Evolutionary conservation across 2,113 vertebrate genomes (phyloP).

Genomic region (Lepus americanus): DNA sequence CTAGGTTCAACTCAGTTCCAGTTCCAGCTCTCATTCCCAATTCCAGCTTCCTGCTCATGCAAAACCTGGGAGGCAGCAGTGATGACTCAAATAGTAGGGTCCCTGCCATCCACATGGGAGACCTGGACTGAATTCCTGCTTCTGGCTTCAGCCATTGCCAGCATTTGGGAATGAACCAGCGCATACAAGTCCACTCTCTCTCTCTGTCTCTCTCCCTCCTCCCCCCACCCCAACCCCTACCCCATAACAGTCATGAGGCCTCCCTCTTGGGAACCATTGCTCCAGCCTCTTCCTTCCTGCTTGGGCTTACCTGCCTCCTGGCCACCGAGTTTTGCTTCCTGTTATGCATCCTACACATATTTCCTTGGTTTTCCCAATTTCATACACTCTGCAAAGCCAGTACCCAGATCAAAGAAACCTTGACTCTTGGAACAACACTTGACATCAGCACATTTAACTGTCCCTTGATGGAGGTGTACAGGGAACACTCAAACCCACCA

Average conservation of each 20-base stretch:
- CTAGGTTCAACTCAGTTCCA: too few species aligned
- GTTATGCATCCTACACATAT: neutral
- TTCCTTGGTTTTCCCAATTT: neutral
- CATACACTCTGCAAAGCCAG: neutral
- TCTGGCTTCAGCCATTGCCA: too few species aligned
- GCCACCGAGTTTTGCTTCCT: neutral
- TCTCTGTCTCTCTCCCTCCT: too few species aligned
- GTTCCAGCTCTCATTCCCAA: too few species aligned
- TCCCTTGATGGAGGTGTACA: neutral
- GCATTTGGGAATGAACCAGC: too few species aligned
- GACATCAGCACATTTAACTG: neutral
- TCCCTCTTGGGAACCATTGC: neutral
- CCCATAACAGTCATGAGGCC: neutral
- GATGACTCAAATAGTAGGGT: too few species aligned
- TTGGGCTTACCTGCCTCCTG: neutral
- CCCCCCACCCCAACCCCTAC: too few species aligned
- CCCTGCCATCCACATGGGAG: too few species aligned
- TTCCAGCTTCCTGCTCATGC: too few species aligned
- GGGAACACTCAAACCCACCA: neutral
- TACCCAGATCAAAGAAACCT: neutral
- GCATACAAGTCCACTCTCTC: too few species aligned
- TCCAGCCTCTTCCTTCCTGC: neutral
- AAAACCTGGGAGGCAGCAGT: too few species aligned
- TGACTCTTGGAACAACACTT: neutral
- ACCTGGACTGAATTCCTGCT: too few species aligned